Base-by-base conservation (phyloP, 2,888 invertebrate species). In the Clunio marinus region DNA sequence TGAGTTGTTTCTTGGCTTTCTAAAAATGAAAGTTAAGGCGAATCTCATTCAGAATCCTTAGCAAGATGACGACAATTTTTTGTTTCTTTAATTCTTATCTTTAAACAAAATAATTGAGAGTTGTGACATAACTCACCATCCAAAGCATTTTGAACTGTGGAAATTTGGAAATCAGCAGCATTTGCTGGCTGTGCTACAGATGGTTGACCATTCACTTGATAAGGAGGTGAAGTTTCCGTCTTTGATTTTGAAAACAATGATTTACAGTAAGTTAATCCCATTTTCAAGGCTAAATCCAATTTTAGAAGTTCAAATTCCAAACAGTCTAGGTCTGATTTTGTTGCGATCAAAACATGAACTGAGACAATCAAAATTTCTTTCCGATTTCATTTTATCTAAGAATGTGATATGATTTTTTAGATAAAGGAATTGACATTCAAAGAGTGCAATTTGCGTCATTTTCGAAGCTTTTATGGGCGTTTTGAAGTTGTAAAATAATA, bases 251-350 rank as follows among this genome's bases (percentile, higher is more conserved):
- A 20, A 13, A 20, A 51, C 8, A 51, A 20, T 13, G 60, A 24
- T 37, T 60, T 60, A 25, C 60, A 60, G n/a, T 35, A 60, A 8
- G 35, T n/a, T 15, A 35, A 20, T 35, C 60, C 60, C 60, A 60
- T 60, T 35, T 13, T 1, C n/a, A 32, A 32, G 32, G 32, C 2
- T 41, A n/a, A 15, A 32, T 32, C 4, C 8, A 32, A 32, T 7
- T 32, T n/a, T n/a, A n/a, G n/a, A n/a, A n/a, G n/a, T n/a, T n/a
- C n/a, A n/a, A n/a, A n/a, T n/a, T n/a, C n/a, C n/a, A n/a, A n/a
- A n/a, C n/a, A n/a, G n/a, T n/a, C n/a, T n/a, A n/a, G n/a, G n/a
- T n/a, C n/a, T n/a, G n/a, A n/a, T n/a, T n/a, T n/a, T n/a, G n/a
- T n/a, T 41, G 41, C 2, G 15, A 41, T n/a, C 41, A 41, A 41